A percentile compares a stretch with the other conserved stretches of the same genome.
phyloP scores from a whole-genome alignment of 1,140 invertebrate genomes.

The Listronotus oregonensis region DNA sequence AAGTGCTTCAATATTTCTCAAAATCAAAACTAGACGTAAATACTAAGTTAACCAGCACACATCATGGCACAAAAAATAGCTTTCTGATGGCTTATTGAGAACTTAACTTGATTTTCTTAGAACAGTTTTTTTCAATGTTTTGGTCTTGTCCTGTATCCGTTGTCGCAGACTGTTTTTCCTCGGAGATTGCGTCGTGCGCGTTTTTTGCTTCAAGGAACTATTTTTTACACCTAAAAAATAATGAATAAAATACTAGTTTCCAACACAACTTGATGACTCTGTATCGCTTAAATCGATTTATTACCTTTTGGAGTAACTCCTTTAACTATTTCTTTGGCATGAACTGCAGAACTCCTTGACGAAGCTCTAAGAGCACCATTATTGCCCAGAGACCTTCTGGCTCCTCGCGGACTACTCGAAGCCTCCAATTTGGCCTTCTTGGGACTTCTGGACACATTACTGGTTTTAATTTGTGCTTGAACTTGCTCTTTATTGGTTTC shows the following conservation, averaged over 20 bases:
- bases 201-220: conserved; percentile 3
- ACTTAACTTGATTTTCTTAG: conserved; percentile 14
- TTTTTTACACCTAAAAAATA: conserved; percentile 8
- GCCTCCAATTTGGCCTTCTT: conserved; percentile 4
- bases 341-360: neutral
- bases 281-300: neutral
- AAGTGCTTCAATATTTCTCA: no score
- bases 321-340: conserved; percentile 29
- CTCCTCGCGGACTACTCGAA: neutral
- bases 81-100: neutral
- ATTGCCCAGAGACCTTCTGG: neutral
- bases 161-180: conserved; percentile 22
- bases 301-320: conserved; percentile 13
- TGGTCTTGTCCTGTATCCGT: conserved; percentile 35
- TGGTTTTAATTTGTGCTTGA: neutral
- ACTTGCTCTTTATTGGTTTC: neutral
- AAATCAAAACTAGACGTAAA: no score
- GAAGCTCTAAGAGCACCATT: neutral
- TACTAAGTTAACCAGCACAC: neutral
- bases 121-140: conserved; percentile 29
- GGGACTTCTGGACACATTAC: neutral
- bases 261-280: neutral
- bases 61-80: conserved; percentile 4
- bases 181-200: neutral
- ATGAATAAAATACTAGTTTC: neutral